A percentile compares a stretch with the other conserved stretches of the same genome.
Conservation (phyloP, 2,113 vertebrate genomes). For the Oenanthe oenanthe region DNA sequence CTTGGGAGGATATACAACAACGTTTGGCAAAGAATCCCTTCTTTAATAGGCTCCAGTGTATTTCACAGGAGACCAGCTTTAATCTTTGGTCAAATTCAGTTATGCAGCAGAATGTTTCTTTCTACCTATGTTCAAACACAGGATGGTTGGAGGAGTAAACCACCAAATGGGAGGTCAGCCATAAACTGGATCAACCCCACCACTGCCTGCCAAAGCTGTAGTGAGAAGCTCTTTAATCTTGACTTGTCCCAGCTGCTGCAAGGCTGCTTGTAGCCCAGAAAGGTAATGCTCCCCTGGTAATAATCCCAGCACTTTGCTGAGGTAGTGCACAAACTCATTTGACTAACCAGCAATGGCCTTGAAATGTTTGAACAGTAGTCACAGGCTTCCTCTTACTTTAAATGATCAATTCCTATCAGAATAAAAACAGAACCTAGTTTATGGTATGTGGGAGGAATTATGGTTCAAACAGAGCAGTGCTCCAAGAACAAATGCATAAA, state of each 20-base stretch:
- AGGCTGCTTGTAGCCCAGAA: background rate
- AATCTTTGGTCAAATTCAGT: slow-evolving; percentile 5
- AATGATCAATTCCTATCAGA: slow-evolving; percentile 33
- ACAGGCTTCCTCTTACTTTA: background rate
- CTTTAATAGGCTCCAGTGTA: background rate
- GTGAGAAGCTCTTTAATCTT: background rate
- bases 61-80: slow-evolving; percentile 22
- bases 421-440: slow-evolving; percentile 39
- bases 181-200: background rate
- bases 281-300: background rate
- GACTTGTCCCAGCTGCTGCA: background rate
- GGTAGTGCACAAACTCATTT: background rate
- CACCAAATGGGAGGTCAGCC: background rate
- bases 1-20: slow-evolving; percentile 23
- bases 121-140: background rate
- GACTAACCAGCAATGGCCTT: background rate
- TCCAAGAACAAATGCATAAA: slow-evolving; percentile 72
- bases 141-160: background rate
- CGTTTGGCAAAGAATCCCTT: background rate
- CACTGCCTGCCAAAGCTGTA: background rate
- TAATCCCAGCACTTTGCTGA: background rate
- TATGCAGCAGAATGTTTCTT: background rate
- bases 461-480: slow-evolving; percentile 7
- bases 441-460: slow-evolving; percentile 29
- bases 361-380: background rate